Evolutionary conservation across 2,888 invertebrate genomes (phyloP), one percentile per base, ranked within the genome.

Genomic region (Cepaea hortensis): DNA sequence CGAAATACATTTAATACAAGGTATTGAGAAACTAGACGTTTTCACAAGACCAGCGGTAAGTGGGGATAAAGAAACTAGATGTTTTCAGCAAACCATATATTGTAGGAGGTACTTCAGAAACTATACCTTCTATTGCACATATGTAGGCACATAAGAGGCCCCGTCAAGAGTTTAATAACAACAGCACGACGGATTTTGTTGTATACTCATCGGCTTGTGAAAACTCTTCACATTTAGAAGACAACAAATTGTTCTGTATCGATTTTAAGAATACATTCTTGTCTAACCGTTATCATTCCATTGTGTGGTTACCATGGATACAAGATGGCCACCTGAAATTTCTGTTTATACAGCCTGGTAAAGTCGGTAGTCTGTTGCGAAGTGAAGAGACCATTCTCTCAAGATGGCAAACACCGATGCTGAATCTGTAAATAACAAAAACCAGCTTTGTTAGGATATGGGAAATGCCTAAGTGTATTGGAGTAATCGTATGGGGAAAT

Each of bases 221-320:
- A 20, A 11, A 48, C 23, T 79, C 55, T 79, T 55, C 6, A 13
- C 55, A 50, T 75, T 55, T 35, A 55, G 15, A 68, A 55, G 13
- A 35, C 50, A 82, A 72, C 48, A n/a, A 50, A 72, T 75, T 50
- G 18, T 73, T 75, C 68, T 35, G 18, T 75, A 62, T 61, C 75
- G 83, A 83, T 83, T 55, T 62, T 50, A 68, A 46, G 35, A 46
- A n/a, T 55, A 55, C 61, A 50, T 50, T 50, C 48, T 76, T 76
- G 50, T 9, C 7, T 18, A 61, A 55, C 48, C 55, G 55, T 77
- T 55, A 77, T 77, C 77, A 35, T 23, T 48, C 61, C 55, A 55
- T 77, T 77, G 55, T 77, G 50, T 77, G 55, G 77, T 77, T 55
- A 55, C 77, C 46, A 77, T 77, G 77, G 77, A 61, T n/a, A 77